Evolutionary conservation across 2,797 vertebrate genomes (phyloP), one percentile per base, ranked within the genome.

Genomic region (Etheostoma perlongum): DNA sequence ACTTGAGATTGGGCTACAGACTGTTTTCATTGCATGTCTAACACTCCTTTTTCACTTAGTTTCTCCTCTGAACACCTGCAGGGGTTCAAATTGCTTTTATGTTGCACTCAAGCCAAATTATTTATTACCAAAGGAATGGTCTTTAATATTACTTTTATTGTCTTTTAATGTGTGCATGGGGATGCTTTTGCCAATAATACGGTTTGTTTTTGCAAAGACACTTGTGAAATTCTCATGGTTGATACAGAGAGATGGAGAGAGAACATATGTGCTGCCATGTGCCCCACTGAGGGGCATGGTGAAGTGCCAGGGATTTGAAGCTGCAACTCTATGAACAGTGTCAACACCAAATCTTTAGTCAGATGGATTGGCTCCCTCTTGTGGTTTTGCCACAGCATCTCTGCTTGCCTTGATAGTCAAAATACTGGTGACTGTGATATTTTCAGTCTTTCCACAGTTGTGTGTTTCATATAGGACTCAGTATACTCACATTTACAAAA

Each of bases 51-150:
- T 84, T 69, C 62, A 77, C 63, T 78, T 84, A 75, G 66, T 75
- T 81, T 79, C 76, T 54, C 48, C 78, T 74, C 71, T 79, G 59
- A 27, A 47, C 60, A 30, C 49, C 70, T 81, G 48, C 81, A 70
- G 62, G 61, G 73, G 70, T 68, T 81, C 75, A 85, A 74, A 1
- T 88, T 92, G 90, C 79, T 89, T 82, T 91, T 88, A 79, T 85
- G 91, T 95, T 95, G 94, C 93, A 94, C 93, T 94, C 84, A 91
- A 92, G 87, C 92, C 90, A 91, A 93, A 94, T 89, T 92, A 94
- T 95, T 94, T 94, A 93, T 94, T 93, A 94, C 94, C 94, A 94
- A 95, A 94, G 92, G 86, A 93, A 90, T 81, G 80, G 78, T 89
- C 27, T 88, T 85, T 79, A 64, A 65, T 81, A 70, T 85, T 81